These are phyloP conservation scores for Odocoileus hemionus DNA, from an alignment of 2,113 vertebrate genomes.

Conservation along the genomic window DNA sequence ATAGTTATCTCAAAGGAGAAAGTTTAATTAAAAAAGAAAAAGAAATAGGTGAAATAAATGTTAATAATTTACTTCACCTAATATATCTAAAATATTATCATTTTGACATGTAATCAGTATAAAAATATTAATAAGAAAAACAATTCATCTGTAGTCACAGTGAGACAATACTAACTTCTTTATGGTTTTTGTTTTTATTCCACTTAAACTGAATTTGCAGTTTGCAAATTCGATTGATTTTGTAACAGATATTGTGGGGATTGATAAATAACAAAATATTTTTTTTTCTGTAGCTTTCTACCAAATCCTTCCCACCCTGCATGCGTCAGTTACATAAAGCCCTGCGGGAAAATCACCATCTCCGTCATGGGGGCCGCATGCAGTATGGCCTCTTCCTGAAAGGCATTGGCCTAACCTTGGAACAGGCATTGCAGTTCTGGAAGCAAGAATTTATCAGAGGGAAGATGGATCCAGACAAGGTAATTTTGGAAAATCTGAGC, in stretches of 20 bases:
- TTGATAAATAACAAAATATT: not conserved
- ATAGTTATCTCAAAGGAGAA: not conserved
- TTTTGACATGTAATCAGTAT: not conserved
- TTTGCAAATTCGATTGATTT: not conserved
- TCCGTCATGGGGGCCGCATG: slow-evolving; percentile 96
- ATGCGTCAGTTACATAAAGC: slow-evolving; percentile 94
- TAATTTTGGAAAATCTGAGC: slow-evolving; percentile 73
- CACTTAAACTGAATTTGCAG: not conserved
- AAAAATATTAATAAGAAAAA: slow-evolving; percentile 13
- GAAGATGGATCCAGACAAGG: slow-evolving; percentile 97
- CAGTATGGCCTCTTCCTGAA: slow-evolving; percentile 98
- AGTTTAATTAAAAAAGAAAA: not conserved
- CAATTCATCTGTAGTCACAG: not conserved
- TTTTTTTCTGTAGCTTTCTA: slow-evolving; percentile 83
- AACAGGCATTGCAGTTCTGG: slow-evolving; percentile 97
- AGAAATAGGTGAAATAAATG: not conserved
- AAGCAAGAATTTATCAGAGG: slow-evolving; percentile 93
- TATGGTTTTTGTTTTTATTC: slow-evolving; percentile 42
- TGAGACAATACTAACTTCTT: not conserved
- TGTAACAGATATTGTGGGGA: not conserved
- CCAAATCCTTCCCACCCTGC: slow-evolving; percentile 93
- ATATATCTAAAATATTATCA: not conserved
- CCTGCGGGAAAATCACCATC: slow-evolving; percentile 92
- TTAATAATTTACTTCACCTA: not conserved
- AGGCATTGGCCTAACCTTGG: slow-evolving; percentile 93